phyloP scores from a whole-genome alignment of 2,888 invertebrate species.

The Pycnomerus fuliginosus region DNA sequence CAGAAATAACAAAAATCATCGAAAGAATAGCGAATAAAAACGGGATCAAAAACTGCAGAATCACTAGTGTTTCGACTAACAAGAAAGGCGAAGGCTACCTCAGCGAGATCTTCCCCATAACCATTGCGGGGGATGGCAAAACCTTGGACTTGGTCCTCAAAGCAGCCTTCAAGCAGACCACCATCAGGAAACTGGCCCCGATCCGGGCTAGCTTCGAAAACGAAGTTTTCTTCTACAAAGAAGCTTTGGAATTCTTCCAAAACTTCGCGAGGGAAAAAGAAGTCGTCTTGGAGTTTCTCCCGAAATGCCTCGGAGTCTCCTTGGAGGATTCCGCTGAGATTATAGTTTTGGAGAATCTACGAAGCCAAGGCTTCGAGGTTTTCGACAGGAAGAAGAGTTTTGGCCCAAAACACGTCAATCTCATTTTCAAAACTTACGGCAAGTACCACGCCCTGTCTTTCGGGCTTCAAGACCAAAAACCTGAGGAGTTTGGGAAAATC shows the following conservation, averaged over 20 bases:
- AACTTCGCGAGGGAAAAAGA: conserved; percentile 25
- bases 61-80: conserved; percentile 24
- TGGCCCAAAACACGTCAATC: neutral
- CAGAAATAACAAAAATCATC: too few species aligned
- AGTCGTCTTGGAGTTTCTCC: conserved; percentile 18
- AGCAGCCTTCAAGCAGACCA: conserved; percentile 32
- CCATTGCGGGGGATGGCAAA: conserved; percentile 22
- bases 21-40: conserved; percentile 26
- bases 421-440: conserved; percentile 5
- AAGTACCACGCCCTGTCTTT: conserved; percentile 1
- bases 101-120: conserved; percentile 34
- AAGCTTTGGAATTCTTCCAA: conserved; percentile 26
- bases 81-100: conserved; percentile 37
- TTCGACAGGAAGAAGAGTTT: neutral
- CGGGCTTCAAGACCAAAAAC: neutral
- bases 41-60: conserved; percentile 13
- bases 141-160: conserved; percentile 33
- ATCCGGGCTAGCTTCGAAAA: conserved; percentile 23
- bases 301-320: conserved; percentile 24
- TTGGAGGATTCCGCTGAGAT: conserved; percentile 6
- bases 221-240: conserved; percentile 35
- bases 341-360: conserved; percentile 3
- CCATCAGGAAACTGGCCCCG: too few species aligned
- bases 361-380: neutral
- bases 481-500: neutral